These are phyloP conservation scores for Isurus oxyrinchus DNA, from an alignment of 2,113 vertebrate species.

Conservation along the genomic window DNA sequence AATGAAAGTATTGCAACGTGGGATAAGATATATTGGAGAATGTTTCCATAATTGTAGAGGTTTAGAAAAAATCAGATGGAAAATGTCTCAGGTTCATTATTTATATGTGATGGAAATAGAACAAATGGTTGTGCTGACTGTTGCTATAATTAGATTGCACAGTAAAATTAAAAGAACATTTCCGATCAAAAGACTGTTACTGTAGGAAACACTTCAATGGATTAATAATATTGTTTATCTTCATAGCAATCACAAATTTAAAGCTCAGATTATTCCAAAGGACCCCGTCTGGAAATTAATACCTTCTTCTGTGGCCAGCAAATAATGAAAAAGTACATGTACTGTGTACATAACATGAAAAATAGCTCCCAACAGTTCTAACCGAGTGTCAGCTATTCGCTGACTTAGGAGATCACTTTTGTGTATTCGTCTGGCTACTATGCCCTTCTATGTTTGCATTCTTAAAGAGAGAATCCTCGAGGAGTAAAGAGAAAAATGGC, in stretches of 20 bases:
- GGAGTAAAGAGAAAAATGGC: not conserved
- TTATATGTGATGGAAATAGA: slow-evolving; percentile 1
- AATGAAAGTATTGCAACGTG: not conserved
- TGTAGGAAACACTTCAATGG: not conserved
- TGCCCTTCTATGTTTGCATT: not conserved
- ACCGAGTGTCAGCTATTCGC: not conserved
- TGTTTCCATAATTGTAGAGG: not conserved
- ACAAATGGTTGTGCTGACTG: not conserved
- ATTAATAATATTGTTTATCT: not conserved
- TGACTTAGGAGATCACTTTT: not conserved
- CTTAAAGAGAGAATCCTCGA: not conserved
- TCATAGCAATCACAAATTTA: not conserved
- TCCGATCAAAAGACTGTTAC: not conserved
- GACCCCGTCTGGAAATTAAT: not conserved
- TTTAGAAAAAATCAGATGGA: not conserved
- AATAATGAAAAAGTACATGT: not conserved
- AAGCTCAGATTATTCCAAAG: not conserved
- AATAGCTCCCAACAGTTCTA: not conserved
- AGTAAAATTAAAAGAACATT: not conserved
- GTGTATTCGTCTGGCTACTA: not conserved
- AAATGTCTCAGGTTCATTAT: not conserved
- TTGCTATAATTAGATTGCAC: not conserved
- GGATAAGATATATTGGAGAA: not conserved
- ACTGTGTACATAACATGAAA: not conserved
- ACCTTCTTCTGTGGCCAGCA: not conserved